Percentiles rank a stretch among this genome's conserved stretches.
These are phyloP conservation scores for Hylaeus anthracinus DNA, from an alignment of 1,140 invertebrate genomes.

Conservation along the genomic window DNA sequence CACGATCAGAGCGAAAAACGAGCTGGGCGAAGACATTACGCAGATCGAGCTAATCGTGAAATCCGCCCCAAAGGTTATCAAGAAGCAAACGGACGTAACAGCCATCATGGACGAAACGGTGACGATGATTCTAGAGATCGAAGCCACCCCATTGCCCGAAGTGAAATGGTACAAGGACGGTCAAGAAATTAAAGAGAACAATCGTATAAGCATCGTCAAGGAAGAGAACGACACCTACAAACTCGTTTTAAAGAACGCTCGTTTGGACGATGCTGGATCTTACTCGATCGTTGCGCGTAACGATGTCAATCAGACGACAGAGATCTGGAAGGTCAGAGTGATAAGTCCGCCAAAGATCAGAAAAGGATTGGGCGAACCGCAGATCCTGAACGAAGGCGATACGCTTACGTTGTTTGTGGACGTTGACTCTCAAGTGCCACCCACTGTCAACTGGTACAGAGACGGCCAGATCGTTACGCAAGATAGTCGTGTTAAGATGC, in stretches of 20 bases:
- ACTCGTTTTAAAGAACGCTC: conserved; percentile 90
- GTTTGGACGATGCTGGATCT: conserved; percentile 93
- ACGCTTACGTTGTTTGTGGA: conserved; percentile 90
- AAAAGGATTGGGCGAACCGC: conserved; percentile 85
- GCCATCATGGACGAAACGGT: conserved; percentile 86
- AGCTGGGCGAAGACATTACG: conserved; percentile 90
- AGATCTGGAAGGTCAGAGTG: conserved; percentile 91
- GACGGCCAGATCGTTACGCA: conserved; percentile 87
- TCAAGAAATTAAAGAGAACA: conserved; percentile 85
- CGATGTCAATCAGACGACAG: conserved; percentile 92
- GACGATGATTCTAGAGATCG: conserved; percentile 89
- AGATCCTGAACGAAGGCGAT: conserved; percentile 89
- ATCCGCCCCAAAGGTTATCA: conserved; percentile 90
- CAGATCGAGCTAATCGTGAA: conserved; percentile 90
- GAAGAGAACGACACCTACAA: conserved; percentile 86
- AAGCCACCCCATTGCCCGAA: conserved; percentile 90
- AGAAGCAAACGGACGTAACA: conserved; percentile 88
- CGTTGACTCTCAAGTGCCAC: conserved; percentile 90
- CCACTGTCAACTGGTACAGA: conserved; percentile 91
- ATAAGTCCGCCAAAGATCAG: conserved; percentile 89
- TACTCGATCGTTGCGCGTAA: conserved; percentile 96
- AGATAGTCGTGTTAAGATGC: conserved; percentile 85
- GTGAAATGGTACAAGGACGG: conserved; percentile 94
- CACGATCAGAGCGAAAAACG: conserved; percentile 91
- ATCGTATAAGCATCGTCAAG: conserved; percentile 86